Conservation (phyloP, 1,140 invertebrate species). For the Calephelis virginiensis region DNA sequence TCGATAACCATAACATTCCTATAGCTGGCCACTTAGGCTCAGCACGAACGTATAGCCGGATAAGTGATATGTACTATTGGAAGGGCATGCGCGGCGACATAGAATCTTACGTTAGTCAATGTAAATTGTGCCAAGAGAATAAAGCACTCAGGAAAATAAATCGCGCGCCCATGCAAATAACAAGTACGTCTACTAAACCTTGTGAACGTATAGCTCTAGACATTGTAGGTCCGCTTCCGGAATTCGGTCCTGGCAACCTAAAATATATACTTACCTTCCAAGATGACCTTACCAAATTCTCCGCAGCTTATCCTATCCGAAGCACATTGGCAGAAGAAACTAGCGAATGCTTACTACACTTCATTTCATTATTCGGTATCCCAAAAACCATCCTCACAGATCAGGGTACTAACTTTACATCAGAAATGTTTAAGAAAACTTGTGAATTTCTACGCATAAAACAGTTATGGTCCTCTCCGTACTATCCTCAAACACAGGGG, state of each 20-base stretch:
- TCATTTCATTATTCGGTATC: slow-evolving; percentile 20
- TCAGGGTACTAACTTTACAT: slow-evolving; percentile 22
- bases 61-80: slow-evolving; percentile 31
- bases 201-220: slow-evolving; percentile 28
- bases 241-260: slow-evolving; percentile 22
- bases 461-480: slow-evolving; percentile 23
- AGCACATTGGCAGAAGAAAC: slow-evolving; percentile 17
- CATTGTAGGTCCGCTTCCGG: slow-evolving; percentile 33
- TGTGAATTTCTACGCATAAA: slow-evolving; percentile 22
- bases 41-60: slow-evolving; percentile 27
- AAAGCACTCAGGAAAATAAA: slow-evolving; percentile 30
- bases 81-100: slow-evolving; percentile 36
- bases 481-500: slow-evolving; percentile 23
- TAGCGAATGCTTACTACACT: slow-evolving; percentile 19
- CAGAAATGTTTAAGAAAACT: slow-evolving; percentile 23
- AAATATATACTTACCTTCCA: slow-evolving; percentile 33
- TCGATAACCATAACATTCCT: slow-evolving; percentile 26
- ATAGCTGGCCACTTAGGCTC: slow-evolving; percentile 21
- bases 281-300: slow-evolving; percentile 26
- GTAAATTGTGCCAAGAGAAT: slow-evolving; percentile 31
- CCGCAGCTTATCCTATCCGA: slow-evolving; percentile 15
- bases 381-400: slow-evolving; percentile 19
- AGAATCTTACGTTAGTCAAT: slow-evolving; percentile 32
- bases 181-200: slow-evolving; percentile 28
- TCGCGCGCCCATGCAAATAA: slow-evolving; percentile 34